Evolutionary conservation across 1,140 invertebrate genomes (phyloP).

Genomic region (Leptinotarsa defecta): DNA sequence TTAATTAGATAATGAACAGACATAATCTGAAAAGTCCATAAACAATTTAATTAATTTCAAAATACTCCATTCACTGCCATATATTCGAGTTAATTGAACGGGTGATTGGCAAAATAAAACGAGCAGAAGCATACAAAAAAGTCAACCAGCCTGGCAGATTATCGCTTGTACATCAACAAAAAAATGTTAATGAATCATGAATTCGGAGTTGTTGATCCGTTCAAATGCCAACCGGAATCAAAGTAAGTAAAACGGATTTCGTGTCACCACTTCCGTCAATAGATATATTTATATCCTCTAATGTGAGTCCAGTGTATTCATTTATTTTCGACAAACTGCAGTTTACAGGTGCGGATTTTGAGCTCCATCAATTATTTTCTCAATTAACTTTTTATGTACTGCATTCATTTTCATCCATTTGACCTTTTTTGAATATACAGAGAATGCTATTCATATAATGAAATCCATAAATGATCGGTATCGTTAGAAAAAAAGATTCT

Average conservation of each 20-base stretch:
- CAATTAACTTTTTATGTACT: background rate
- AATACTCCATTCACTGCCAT: background rate
- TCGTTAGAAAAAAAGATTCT: too few species aligned
- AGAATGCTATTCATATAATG: too few species aligned
- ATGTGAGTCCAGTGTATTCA: constrained; percentile 22
- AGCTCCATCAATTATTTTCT: constrained; percentile 8
- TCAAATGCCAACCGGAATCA: background rate
- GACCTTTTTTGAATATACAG: too few species aligned
- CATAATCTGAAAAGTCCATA: constrained; percentile 2
- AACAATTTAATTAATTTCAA: constrained; percentile 10
- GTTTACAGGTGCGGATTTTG: constrained; percentile 3
- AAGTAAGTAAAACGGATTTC: constrained; percentile 22
- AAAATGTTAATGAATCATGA: constrained; percentile 8
- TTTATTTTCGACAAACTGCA: constrained; percentile 11
- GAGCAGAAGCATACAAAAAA: background rate
- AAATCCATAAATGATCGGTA: too few species aligned
- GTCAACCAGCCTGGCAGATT: background rate
- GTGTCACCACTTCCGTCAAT: constrained; percentile 19
- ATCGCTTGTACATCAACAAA: background rate
- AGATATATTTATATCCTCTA: constrained; percentile 22
- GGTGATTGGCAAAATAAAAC: constrained; percentile 17
- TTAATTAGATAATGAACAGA: background rate
- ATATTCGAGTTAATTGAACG: background rate
- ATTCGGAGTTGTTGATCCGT: constrained; percentile 8
- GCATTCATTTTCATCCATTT: too few species aligned